Conservation (phyloP, 2,888 invertebrate genomes). For the Diarsia rubi region DNA sequence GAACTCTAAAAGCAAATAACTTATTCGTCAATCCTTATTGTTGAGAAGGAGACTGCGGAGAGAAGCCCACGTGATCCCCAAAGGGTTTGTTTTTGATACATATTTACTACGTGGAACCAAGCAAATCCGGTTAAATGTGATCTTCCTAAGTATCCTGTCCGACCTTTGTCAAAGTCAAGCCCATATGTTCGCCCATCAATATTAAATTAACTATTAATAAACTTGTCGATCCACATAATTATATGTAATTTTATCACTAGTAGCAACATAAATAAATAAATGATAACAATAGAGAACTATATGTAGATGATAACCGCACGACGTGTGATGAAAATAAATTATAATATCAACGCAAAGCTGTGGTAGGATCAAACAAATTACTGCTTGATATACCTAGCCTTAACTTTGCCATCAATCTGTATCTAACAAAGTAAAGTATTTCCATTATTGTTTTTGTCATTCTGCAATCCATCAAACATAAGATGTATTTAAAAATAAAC, state of each 20-base stretch:
- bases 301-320: neutral
- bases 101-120: constrained; percentile 53
- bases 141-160: constrained; percentile 64
- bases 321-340: neutral
- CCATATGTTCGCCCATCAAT: constrained; percentile 45
- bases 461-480: constrained; percentile 32
- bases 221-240: constrained; percentile 28
- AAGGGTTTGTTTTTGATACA: constrained; percentile 54
- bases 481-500: constrained; percentile 35
- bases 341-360: neutral
- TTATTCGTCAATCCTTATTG: constrained; percentile 17
- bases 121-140: constrained; percentile 59
- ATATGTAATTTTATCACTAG: constrained; percentile 24
- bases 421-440: neutral
- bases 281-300: neutral
- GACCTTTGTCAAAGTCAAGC: constrained; percentile 68
- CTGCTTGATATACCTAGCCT: neutral
- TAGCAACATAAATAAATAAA: neutral
- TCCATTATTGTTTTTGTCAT: too few species aligned
- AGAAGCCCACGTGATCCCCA: constrained; percentile 31
- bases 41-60: constrained; percentile 8
- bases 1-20: constrained; percentile 8
- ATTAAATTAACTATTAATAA: constrained; percentile 62
- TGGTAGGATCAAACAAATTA: neutral
- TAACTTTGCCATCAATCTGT: neutral